phyloP scores from a whole-genome alignment of 2,113 vertebrate species.

The Microcebus griseorufus region DNA sequence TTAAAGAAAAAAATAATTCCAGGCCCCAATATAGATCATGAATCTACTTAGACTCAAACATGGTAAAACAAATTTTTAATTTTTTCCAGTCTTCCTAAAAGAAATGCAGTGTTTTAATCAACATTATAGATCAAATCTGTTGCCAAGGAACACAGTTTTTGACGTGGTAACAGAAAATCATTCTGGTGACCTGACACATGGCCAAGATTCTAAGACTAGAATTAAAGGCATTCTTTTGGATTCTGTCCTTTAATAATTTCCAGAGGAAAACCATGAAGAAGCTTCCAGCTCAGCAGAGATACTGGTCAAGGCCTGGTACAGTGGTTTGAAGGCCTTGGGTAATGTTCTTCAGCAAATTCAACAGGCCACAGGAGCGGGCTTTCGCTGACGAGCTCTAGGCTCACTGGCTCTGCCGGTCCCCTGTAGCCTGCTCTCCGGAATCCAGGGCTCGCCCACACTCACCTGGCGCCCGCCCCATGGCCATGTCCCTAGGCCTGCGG shows the following conservation, averaged over 20 bases:
- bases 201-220: neutral
- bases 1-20: neutral
- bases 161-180: neutral
- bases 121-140: neutral
- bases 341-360: neutral
- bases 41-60: neutral
- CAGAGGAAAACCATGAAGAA: conserved; percentile 10
- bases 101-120: neutral
- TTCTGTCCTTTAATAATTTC: conserved; percentile 45
- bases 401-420: conserved; percentile 86
- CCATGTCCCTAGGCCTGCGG: too few relatives aligned
- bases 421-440: conserved; percentile 89
- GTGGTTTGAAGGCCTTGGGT: neutral
- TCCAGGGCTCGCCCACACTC: conserved; percentile 89
- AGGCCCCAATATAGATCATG: neutral
- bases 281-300: neutral
- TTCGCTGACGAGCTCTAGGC: conserved; percentile 61
- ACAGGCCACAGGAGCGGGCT: neutral
- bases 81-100: conserved; percentile 23
- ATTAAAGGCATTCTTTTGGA: conserved; percentile 37
- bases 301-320: neutral
- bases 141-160: neutral
- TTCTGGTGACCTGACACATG: neutral
- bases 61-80: neutral
- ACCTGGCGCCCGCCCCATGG: conserved; percentile 56